Conservation (phyloP, 2,113 vertebrate genomes). For the Hydrolagus affinis region DNA sequence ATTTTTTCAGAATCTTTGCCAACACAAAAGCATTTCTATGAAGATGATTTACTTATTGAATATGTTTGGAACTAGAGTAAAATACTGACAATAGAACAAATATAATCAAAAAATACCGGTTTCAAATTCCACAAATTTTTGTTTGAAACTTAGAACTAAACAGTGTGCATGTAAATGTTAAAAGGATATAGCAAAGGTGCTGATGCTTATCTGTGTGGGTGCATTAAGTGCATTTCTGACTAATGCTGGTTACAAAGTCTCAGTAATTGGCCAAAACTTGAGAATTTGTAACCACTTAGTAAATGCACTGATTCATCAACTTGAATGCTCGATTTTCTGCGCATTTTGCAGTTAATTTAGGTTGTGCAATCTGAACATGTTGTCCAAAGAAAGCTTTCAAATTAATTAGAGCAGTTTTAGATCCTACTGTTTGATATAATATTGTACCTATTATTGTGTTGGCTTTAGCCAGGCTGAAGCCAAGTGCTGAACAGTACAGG, state of each 20-base stretch:
- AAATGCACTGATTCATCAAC: conserved; percentile 2
- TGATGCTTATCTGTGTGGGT: not conserved
- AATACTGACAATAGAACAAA: not conserved
- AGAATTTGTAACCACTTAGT: not conserved
- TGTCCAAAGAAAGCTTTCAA: not conserved
- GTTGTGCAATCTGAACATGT: not conserved
- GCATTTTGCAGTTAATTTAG: not conserved
- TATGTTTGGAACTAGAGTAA: not conserved
- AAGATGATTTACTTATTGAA: not conserved
- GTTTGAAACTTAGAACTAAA: not conserved
- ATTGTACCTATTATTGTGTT: not conserved
- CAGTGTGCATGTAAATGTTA: not conserved
- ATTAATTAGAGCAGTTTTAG: not conserved
- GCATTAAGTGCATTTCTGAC: not conserved
- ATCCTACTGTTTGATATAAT: not conserved
- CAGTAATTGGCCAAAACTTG: not conserved
- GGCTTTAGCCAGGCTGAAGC: not conserved
- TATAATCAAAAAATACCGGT: not conserved
- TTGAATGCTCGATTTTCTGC: not conserved
- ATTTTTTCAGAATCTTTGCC: not conserved
- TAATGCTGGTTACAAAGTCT: not conserved
- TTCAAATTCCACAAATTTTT: not conserved
- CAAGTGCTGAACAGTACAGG: not conserved
- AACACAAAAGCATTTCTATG: not conserved
- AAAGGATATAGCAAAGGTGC: not conserved